Base-by-base conservation (phyloP, 2,797 vertebrate species). In the Rhinoraja longicauda region DNA sequence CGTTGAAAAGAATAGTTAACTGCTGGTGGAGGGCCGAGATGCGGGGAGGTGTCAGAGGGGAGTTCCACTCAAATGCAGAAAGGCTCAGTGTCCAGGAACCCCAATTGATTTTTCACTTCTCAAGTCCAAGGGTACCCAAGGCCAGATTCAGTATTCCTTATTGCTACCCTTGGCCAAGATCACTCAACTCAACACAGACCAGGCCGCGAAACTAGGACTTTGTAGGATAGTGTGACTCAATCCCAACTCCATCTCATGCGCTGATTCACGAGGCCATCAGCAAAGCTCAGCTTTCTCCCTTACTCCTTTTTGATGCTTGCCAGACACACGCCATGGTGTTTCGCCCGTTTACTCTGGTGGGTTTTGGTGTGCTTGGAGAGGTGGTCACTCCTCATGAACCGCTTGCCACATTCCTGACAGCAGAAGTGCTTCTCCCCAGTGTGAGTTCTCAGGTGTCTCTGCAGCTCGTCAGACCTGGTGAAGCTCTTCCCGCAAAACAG, bases 361-460 rank as follows among this genome's bases (percentile, higher is more conserved):
- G 97, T 98, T 95, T 98, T 98, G 90, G 97, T 96, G 0, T 98
- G 97, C 93, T 98, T 98, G 94, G 97, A 97, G 93, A 98, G 97
- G 94, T 98, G 97, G 94, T 98, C 97, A 7, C 97, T 98, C 94
- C 97, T 96, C 97, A 98, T 98, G 95, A 98, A 98, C 94, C 97
- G 95, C 95, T 98, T 98, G 91, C 97, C 97, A 24, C 97, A 97
- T 95, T 97, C 96, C 94, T 97, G 97, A 95, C 97, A 98, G n/a
- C 97, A 96, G 15, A 98, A 98, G 62, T 97, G 97, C 94, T 98
- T 98, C 95, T 98, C 97, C 0, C 97, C 97, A 0, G 97, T 98
- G 96, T 98, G 97, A 0, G 97, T 98, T 94, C 97, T 97, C 59
- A 98, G 97, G 94, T 98, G 97, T 93, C 97, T 95, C 95, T 98